Evolutionary conservation across 1,140 invertebrate species (phyloP).

Genomic region (Varroa destructor): DNA sequence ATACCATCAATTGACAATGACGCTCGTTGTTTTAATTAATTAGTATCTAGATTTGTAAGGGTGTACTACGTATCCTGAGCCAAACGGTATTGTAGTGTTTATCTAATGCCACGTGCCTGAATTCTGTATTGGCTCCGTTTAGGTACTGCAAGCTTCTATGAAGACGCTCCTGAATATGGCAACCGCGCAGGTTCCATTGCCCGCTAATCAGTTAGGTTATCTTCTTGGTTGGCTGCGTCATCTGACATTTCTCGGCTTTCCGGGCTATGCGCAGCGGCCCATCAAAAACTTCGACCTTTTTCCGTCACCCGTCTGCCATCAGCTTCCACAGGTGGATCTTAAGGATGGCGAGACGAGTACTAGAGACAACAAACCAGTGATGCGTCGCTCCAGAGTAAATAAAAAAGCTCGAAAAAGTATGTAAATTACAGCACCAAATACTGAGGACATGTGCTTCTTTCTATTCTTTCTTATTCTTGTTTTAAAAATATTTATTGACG

Average conservation of each 20-base stretch:
- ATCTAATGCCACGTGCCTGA: too few relatives aligned
- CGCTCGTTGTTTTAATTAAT: too few relatives aligned
- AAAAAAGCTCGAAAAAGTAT: constrained; percentile 3
- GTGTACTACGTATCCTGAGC: too few relatives aligned
- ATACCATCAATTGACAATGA: too few relatives aligned
- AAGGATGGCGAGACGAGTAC: not conserved
- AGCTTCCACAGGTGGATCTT: constrained; percentile 2
- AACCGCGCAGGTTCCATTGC: not conserved
- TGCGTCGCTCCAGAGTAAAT: not conserved
- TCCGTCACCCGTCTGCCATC: constrained; percentile 15
- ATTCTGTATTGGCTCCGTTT: too few relatives aligned
- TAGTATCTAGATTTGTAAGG: too few relatives aligned
- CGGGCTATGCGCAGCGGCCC: not conserved
- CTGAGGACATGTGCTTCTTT: not conserved
- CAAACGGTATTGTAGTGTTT: too few relatives aligned
- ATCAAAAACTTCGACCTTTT: constrained; percentile 26
- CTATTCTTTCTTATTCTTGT: not conserved
- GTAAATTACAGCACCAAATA: not conserved
- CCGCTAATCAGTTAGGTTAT: not conserved
- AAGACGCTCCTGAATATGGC: constrained; percentile 16
- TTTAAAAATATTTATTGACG: too few relatives aligned
- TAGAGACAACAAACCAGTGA: not conserved
- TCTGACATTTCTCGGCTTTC: constrained; percentile 19
- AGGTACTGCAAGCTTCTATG: not conserved
- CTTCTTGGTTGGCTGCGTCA: constrained; percentile 3